Evolutionary conservation across 2,888 invertebrate genomes (phyloP).

Genomic region (Monopis laevigella): DNA sequence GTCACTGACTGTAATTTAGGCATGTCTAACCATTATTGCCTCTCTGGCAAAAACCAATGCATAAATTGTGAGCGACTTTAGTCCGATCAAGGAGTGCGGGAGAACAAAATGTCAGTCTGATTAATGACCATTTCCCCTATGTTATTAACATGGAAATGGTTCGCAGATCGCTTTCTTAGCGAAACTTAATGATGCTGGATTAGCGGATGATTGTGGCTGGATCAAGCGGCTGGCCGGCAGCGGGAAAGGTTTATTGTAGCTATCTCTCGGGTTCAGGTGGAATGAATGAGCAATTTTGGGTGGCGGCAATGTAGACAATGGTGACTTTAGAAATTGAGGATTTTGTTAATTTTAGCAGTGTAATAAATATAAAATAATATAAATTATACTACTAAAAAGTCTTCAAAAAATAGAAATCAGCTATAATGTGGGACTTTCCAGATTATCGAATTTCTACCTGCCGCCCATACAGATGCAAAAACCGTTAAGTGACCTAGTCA

Average conservation of each 20-base stretch:
- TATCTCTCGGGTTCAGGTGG: conserved; percentile 42
- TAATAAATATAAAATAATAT: too few relatives aligned
- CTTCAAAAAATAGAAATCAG: too few relatives aligned
- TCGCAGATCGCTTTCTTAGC: conserved; percentile 63
- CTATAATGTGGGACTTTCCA: too few relatives aligned
- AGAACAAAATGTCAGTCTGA: conserved; percentile 50
- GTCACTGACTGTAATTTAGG: too few relatives aligned
- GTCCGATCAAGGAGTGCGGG: conserved; percentile 32
- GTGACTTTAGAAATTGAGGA: too few relatives aligned
- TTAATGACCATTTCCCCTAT: conserved; percentile 58
- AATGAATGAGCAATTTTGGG: neutral
- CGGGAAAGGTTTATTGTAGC: conserved; percentile 29
- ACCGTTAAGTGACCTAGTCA: too few relatives aligned
- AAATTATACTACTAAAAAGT: too few relatives aligned
- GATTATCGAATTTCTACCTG: too few relatives aligned
- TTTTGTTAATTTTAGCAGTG: too few relatives aligned
- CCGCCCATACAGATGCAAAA: too few relatives aligned
- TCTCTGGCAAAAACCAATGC: conserved; percentile 45
- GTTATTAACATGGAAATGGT: conserved; percentile 67
- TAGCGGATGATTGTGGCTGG: conserved; percentile 48
- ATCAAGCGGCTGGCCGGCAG: conserved; percentile 1
- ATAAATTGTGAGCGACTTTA: conserved; percentile 52
- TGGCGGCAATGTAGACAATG: too few relatives aligned
- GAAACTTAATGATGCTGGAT: conserved; percentile 63
- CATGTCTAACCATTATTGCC: too few relatives aligned